Conservation (phyloP, 2,797 vertebrate genomes). For the Enteromius fasciolatus region DNA sequence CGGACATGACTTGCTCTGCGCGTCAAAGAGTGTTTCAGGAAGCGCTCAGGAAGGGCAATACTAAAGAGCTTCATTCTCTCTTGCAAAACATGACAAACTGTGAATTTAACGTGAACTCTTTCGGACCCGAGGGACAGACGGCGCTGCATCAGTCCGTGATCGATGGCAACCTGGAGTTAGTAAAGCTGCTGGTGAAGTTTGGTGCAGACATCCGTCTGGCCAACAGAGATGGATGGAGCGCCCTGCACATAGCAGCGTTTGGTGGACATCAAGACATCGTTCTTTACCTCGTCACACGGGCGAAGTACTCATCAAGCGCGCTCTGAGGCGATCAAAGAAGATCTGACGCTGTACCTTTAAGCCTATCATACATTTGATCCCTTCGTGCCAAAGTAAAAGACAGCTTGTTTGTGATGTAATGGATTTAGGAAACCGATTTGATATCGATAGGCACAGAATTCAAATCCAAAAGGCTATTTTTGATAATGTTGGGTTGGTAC, state of each 20-base stretch:
- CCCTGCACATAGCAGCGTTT: constrained; percentile 97
- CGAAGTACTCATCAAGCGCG: constrained; percentile 92
- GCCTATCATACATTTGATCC: constrained; percentile 56
- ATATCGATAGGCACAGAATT: constrained; percentile 34
- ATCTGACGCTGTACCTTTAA: constrained; percentile 45
- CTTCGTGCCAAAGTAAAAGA: constrained; percentile 77
- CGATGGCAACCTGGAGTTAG: constrained; percentile 96
- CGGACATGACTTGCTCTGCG: constrained; percentile 89
- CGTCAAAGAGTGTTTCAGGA: constrained; percentile 95
- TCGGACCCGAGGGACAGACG: constrained; percentile 97
- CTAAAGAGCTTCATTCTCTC: constrained; percentile 93
- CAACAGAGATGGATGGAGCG: constrained; percentile 98
- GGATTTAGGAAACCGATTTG: constrained; percentile 26
- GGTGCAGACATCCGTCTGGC: constrained; percentile 95
- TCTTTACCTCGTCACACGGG: constrained; percentile 98
- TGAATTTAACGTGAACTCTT: constrained; percentile 98
- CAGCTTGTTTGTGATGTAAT: constrained; percentile 60
- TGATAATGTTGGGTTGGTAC: constrained; percentile 34
- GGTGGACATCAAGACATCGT: constrained; percentile 99
- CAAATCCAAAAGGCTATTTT: constrained; percentile 46
- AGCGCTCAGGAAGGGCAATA: constrained; percentile 94
- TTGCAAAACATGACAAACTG: constrained; percentile 96
- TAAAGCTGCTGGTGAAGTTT: constrained; percentile 97
- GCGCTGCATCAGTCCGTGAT: constrained; percentile 97
- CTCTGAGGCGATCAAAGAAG: constrained; percentile 78